Conservation (phyloP, 2,113 vertebrate genomes). For the Coreoperca whiteheadi region DNA sequence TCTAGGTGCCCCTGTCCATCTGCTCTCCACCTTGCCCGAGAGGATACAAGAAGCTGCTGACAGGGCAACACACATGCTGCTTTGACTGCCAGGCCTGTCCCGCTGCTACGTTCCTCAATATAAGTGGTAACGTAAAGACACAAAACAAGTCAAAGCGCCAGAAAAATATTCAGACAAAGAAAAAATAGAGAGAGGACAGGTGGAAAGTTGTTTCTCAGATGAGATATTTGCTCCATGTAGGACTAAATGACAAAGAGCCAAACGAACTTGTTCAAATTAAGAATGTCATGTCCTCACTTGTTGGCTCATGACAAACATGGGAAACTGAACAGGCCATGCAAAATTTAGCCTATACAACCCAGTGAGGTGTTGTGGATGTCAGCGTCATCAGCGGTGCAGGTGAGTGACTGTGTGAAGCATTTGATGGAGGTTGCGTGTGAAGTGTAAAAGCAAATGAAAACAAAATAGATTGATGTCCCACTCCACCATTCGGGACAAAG, state of each 20-base stretch:
- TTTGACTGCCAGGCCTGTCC: conserved; percentile 86
- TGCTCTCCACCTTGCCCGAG: conserved; percentile 85
- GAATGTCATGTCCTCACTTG: background rate
- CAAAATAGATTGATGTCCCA: background rate
- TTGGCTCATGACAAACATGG: background rate
- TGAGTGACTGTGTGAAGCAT: background rate
- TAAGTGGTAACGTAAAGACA: conserved; percentile 76
- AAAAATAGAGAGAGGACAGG: accelerated
- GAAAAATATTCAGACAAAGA: background rate
- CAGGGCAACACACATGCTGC: conserved; percentile 85
- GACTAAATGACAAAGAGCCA: background rate
- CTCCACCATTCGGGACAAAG: background rate
- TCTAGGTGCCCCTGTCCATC: conserved; percentile 82
- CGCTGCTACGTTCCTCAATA: conserved; percentile 84
- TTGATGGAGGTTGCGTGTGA: background rate
- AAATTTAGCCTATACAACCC: background rate
- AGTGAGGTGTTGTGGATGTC: background rate
- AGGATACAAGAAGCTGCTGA: conserved; percentile 80
- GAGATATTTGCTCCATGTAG: background rate
- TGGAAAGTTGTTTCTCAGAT: background rate
- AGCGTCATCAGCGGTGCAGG: background rate
- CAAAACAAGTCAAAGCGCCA: background rate
- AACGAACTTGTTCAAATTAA: background rate
- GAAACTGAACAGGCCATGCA: too few species aligned
- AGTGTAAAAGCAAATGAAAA: background rate